Evolutionary conservation across 2,797 vertebrate species (phyloP).

Genomic region (Chelonia mydas): DNA sequence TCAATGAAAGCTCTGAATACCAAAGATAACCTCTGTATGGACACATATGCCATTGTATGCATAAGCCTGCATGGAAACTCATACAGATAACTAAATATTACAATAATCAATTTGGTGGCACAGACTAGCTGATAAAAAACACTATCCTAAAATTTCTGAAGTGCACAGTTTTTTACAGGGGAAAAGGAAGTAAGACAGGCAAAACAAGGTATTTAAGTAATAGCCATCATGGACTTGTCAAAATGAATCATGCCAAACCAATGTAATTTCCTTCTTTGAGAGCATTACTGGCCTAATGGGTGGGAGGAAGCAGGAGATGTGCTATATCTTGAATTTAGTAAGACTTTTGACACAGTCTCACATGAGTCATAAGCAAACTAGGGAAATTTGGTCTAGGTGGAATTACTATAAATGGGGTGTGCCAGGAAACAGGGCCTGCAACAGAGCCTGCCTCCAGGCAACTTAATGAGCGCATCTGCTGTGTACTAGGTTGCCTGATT

Average conservation of each 20-base stretch:
- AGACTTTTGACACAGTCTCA: neutral
- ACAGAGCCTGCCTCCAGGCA: neutral
- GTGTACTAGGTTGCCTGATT: neutral
- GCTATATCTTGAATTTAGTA: neutral
- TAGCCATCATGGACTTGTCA: neutral
- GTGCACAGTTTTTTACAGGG: neutral
- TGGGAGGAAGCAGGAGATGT: neutral
- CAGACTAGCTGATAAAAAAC: neutral
- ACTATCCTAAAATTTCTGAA: neutral
- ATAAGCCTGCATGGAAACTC: neutral
- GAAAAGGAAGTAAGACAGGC: neutral
- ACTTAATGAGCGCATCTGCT: neutral
- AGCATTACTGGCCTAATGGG: neutral
- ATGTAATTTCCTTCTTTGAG: neutral
- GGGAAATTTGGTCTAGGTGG: neutral
- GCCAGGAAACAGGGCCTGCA: too few species aligned
- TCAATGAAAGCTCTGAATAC: conserved; percentile 17
- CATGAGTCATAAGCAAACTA: neutral
- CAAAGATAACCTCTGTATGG: neutral
- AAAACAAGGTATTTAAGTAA: neutral
- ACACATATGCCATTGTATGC: neutral
- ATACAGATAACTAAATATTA: neutral
- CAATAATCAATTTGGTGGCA: neutral
- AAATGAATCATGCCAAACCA: neutral
- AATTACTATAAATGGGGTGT: neutral